Evolutionary conservation across 1,140 invertebrate species (phyloP).

Genomic region (Acromyrmex charruanus): DNA sequence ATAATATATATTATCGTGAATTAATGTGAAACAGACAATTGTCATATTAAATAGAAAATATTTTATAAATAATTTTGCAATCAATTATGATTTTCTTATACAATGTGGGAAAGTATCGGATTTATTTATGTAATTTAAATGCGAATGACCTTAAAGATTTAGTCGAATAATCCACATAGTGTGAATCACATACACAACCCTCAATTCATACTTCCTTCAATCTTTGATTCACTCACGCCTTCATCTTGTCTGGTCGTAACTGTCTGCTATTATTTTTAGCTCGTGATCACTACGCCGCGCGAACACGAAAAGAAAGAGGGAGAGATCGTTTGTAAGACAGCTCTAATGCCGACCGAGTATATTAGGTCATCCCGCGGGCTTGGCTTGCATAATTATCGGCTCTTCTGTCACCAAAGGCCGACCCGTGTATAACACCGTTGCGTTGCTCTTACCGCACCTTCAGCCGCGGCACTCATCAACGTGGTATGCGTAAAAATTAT

Average conservation of each 20-base stretch:
- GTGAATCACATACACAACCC: slow-evolving; percentile 37
- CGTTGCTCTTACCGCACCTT: slow-evolving; percentile 72
- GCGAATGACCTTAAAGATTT: slow-evolving; percentile 19
- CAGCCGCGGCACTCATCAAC: slow-evolving; percentile 64
- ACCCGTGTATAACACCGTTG: slow-evolving; percentile 52
- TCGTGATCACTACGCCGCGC: slow-evolving; percentile 65
- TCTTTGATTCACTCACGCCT: slow-evolving; percentile 70
- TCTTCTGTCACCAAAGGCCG: slow-evolving; percentile 74
- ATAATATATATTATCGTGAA: not conserved
- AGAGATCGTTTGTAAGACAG: slow-evolving; percentile 60
- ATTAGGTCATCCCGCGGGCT: slow-evolving; percentile 77
- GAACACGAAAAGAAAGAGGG: slow-evolving; percentile 42
- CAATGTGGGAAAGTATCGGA: not conserved
- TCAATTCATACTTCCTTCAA: slow-evolving; percentile 58
- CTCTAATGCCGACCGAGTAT: slow-evolving; percentile 62
- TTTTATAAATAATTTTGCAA: not conserved
- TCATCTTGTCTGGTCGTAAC: slow-evolving; percentile 66
- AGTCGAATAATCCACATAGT: not conserved
- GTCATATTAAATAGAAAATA: not conserved
- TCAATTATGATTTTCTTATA: not conserved
- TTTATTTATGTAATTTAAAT: not conserved
- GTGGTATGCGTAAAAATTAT: slow-evolving; percentile 71
- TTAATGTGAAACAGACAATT: too few species aligned
- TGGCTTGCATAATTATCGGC: slow-evolving; percentile 75
- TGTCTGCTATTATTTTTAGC: slow-evolving; percentile 78